Evolutionary conservation across 1,140 invertebrate species (phyloP).

Genomic region (Drosophila mayri): DNA sequence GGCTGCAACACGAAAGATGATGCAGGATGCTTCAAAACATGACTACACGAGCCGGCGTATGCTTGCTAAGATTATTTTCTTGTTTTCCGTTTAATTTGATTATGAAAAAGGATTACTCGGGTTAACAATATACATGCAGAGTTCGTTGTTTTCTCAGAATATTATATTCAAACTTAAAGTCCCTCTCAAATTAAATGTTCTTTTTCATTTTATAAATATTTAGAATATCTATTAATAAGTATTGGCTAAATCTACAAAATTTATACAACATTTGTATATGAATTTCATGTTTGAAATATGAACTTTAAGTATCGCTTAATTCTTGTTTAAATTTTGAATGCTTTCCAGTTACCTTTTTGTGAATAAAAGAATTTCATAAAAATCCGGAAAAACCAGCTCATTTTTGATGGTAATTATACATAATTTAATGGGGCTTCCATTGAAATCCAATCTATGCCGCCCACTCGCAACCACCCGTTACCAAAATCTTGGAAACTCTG

Average conservation of each 20-base stretch:
- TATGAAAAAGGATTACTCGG: constrained; percentile 22
- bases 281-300: background rate
- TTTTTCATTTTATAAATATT: background rate
- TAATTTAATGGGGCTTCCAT: background rate
- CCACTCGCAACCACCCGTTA: background rate
- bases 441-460: constrained; percentile 8
- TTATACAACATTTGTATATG: too few relatives aligned
- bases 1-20: constrained; percentile 42
- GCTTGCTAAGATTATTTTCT: constrained; percentile 49
- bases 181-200: background rate
- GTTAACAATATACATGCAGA: background rate
- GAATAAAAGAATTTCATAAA: background rate
- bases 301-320: background rate
- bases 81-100: constrained; percentile 40
- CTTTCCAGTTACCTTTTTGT: background rate
- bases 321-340: background rate
- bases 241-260: background rate
- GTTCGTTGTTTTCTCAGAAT: background rate
- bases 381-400: background rate
- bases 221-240: background rate
- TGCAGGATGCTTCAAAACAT: constrained; percentile 31
- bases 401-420: constrained; percentile 1
- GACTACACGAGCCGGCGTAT: constrained; percentile 16
- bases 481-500: constrained; percentile 11
- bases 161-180: background rate